phyloP scores from a whole-genome alignment of 30 jellyfish, hydroid and myxozoan species.

The Turritopsis dohrnii region DNA sequence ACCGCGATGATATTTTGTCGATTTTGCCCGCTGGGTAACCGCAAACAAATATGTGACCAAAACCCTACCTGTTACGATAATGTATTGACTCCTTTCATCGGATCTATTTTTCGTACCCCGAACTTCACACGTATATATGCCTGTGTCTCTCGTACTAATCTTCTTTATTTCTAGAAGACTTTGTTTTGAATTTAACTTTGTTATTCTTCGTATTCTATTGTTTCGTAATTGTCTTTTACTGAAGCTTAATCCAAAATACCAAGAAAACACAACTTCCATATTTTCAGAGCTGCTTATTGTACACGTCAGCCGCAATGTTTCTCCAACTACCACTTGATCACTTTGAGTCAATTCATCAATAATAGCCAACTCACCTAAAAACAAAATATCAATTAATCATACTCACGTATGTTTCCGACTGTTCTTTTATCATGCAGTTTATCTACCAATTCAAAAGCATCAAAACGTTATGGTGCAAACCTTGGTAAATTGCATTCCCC shows the following conservation, averaged over 20 bases:
- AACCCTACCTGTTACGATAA: constrained; percentile 20
- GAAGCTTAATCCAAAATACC: constrained; percentile 21
- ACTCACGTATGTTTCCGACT: no score
- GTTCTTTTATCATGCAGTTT: no score
- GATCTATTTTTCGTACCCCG: constrained; percentile 13
- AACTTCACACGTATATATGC: constrained; percentile 27
- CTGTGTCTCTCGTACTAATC: constrained; percentile 13
- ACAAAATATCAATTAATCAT: not conserved
- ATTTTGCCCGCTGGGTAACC: no score
- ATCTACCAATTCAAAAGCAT: no score
- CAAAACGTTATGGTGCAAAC: no score
- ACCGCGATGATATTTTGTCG: no score
- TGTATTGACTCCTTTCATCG: constrained; percentile 9
- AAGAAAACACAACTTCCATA: constrained; percentile 21
- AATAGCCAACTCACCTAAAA: constrained; percentile 21
- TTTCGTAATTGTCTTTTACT: not conserved
- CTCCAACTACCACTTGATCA: constrained; percentile 7
- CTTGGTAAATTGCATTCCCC: no score
- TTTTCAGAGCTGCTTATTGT: not conserved
- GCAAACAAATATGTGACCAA: no score
- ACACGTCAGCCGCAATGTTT: constrained; percentile 14
- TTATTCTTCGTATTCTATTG: not conserved
- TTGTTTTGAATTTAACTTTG: not conserved
- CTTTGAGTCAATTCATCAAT: constrained; percentile 12
- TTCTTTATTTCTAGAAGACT: constrained; percentile 1